Evolutionary conservation across 2,888 invertebrate genomes (phyloP).

Genomic region (Phyto melanocephala): DNA sequence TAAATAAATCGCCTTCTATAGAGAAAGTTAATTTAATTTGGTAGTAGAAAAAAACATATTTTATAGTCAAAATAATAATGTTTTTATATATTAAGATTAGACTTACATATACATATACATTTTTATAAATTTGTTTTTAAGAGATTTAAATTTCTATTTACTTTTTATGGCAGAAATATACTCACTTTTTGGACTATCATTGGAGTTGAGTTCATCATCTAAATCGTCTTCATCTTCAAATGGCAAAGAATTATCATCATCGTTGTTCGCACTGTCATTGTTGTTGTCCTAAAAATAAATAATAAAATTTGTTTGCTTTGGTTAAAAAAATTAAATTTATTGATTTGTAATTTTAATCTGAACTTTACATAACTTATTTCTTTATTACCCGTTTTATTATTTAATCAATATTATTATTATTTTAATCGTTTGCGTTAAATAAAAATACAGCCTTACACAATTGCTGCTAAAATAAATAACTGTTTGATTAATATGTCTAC

Average conservation of each 20-base stretch:
- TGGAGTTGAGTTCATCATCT: background rate
- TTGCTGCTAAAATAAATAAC: too few relatives aligned
- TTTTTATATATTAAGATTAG: background rate
- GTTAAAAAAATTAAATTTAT: too few relatives aligned
- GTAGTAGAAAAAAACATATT: background rate
- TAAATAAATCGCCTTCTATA: background rate
- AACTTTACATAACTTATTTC: too few relatives aligned
- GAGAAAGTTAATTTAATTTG: background rate
- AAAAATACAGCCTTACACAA: too few relatives aligned
- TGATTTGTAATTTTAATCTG: too few relatives aligned
- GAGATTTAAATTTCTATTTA: background rate
- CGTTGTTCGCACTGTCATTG: conserved; percentile 24
- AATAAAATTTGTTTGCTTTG: background rate
- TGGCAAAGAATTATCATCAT: conserved; percentile 2
- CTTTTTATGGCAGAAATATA: background rate
- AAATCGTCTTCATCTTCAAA: conserved; percentile 28
- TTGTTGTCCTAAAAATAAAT: conserved; percentile 8
- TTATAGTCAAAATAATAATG: background rate
- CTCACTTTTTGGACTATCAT: conserved; percentile 39
- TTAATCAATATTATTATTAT: too few relatives aligned
- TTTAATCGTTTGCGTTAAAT: too few relatives aligned
- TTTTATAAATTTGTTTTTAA: background rate
- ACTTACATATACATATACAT: too few relatives aligned
- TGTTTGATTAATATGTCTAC: too few relatives aligned
- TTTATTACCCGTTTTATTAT: too few relatives aligned